Base-by-base conservation (phyloP, 2,888 invertebrate genomes). In the Agonopterix subpropinquella region DNA sequence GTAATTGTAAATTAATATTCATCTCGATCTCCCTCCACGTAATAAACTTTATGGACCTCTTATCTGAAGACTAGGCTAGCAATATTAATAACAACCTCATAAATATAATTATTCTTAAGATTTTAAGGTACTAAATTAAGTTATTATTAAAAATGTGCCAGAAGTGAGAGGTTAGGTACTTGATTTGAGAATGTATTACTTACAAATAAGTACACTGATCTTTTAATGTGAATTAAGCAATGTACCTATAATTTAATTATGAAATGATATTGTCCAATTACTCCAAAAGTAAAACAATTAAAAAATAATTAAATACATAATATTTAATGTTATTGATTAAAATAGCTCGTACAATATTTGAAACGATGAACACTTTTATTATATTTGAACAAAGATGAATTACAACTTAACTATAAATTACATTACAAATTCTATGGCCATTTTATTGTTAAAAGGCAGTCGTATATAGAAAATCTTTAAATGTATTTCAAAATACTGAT, bases 61-160 rank as follows among this genome's bases (percentile, higher is more conserved):
- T 36, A 9, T 36, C 10, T 54, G 58, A 62, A 66, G 73, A 73
- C 71, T 73, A 71, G 70, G 59, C 71, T 68, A 66, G 61, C 55
- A 62, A 62, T 39, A 57, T 58, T 55, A 60, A 62, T 58, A 64
- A 66, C 59, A 64, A 65, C 59, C 61, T 56, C 55, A 61, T 61
- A 52, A 61, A 58, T 55, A 59, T 58, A 58, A 62, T 58, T 60
- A 59, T 51, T 58, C 55, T 48, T 56, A 53, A 54, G 53, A 48
- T 55, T 55, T 57, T 53, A 54, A 57, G 41, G 53, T 58, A 49
- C 46, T 46, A 46, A 49, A 43, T 44, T 47, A 47, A 47, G 44
- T 47, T 28, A 50, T 43, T 28, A 49, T 15, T 41, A 50, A 46
- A 49, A 15, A 43, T 11, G 49, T 49, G 49, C 47, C 50, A 47